Conservation (phyloP, 2,113 vertebrate species). For the Dinomys branickii region DNA sequence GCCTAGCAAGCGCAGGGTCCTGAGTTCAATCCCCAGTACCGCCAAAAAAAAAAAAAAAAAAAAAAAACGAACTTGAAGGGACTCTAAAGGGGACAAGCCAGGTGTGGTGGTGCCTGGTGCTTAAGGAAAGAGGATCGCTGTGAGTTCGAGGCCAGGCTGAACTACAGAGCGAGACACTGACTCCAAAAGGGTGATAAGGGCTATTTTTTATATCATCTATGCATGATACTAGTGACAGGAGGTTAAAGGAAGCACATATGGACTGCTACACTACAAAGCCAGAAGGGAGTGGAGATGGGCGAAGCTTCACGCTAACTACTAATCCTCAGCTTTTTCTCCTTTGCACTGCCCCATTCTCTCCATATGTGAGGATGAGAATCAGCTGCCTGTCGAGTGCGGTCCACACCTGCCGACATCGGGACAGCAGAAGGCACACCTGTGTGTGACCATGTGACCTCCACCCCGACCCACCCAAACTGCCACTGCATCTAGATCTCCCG, state of each 20-base stretch:
- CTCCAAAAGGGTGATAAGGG: neutral
- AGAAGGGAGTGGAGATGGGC: neutral
- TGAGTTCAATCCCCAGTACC: no score
- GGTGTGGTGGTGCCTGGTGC: neutral
- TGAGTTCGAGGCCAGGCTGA: neutral
- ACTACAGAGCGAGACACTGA: neutral
- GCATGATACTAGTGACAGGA: neutral
- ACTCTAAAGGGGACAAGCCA: neutral
- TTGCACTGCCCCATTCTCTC: accelerated
- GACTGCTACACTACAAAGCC: neutral
- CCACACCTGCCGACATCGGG: neutral
- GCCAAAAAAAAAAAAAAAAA: no score
- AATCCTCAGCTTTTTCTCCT: neutral
- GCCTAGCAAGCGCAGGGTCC: no score
- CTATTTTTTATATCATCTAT: neutral
- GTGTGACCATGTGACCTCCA: neutral
- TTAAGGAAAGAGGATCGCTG: neutral
- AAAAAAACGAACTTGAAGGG: no score
- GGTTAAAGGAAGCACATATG: neutral
- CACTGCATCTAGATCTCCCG: neutral
- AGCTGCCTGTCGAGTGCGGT: accelerated
- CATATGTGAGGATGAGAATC: neutral
- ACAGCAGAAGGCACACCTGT: neutral
- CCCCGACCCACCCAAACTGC: neutral
- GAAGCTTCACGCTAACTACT: neutral